Conservation (phyloP, 2,888 invertebrate species). For the Hemistola chrysoprasaria region DNA sequence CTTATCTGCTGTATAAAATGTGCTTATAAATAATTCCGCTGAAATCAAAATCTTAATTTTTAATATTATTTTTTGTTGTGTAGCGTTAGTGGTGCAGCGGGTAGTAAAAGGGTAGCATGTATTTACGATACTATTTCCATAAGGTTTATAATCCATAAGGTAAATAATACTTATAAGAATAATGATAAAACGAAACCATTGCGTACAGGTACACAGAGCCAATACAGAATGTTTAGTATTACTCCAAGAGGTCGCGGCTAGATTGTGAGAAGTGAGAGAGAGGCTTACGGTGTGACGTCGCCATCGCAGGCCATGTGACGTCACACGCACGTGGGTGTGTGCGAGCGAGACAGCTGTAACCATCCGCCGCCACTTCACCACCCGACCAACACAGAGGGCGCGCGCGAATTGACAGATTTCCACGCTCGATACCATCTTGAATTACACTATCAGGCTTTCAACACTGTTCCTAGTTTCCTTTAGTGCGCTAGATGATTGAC, state of each 20-base stretch:
- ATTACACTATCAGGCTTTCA: constrained; percentile 58
- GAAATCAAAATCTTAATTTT: too few species aligned
- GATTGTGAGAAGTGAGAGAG: constrained; percentile 11
- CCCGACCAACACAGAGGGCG: constrained; percentile 51
- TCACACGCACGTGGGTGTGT: constrained; percentile 72
- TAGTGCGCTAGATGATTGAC: constrained; percentile 5
- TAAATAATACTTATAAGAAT: too few species aligned
- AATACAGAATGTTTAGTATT: too few species aligned
- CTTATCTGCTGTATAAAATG: too few species aligned
- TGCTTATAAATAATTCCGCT: too few species aligned
- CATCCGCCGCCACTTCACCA: constrained; percentile 29
- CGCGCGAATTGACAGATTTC: constrained; percentile 71
- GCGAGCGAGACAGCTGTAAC: constrained; percentile 53
- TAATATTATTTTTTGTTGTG: too few species aligned
- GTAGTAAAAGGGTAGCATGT: too few species aligned
- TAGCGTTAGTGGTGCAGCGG: too few species aligned
- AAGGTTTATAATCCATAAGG: too few species aligned
- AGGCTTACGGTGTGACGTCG: constrained; percentile 25
- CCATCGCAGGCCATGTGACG: constrained; percentile 55
- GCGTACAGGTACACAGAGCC: too few species aligned
- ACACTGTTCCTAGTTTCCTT: constrained; percentile 7
- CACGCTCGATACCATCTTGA: constrained; percentile 75
- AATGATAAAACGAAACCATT: too few species aligned
- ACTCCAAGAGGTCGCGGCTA: neutral
- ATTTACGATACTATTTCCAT: too few species aligned